Percentiles rank a stretch among this genome's conserved stretches.
Conservation (phyloP, 2,113 vertebrate species). For the Acrocephalus kingi region DNA sequence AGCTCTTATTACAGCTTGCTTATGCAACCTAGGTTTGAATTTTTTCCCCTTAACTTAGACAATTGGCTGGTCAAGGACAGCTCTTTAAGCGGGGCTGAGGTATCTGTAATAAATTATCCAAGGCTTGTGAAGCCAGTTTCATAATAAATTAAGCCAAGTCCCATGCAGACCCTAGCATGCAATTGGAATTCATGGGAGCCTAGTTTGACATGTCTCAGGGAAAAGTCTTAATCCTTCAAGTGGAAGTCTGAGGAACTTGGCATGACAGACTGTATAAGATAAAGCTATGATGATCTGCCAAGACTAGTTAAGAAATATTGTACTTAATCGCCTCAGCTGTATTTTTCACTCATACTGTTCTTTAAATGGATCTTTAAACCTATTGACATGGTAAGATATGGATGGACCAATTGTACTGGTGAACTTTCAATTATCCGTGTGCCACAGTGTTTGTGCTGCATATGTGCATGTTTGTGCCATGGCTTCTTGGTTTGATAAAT, state of each 20-base stretch:
- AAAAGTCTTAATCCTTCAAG: slow-evolving; percentile 58
- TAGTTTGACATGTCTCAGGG: slow-evolving; percentile 6
- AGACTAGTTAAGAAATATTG: slow-evolving; percentile 11
- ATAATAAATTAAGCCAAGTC: slow-evolving; percentile 40
- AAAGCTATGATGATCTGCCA: slow-evolving; percentile 29
- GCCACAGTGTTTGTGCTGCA: not conserved
- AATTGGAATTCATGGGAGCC: slow-evolving; percentile 38
- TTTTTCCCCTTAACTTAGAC: not conserved
- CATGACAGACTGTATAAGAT: slow-evolving; percentile 19
- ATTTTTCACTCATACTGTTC: not conserved
- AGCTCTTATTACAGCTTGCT: slow-evolving; percentile 19
- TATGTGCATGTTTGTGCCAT: not conserved
- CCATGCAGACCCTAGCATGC: not conserved
- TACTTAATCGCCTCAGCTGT: slow-evolving; percentile 17
- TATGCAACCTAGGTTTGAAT: not conserved
- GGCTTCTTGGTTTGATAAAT: not conserved
- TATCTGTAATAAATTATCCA: slow-evolving; percentile 31
- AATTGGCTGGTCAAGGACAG: slow-evolving; percentile 48
- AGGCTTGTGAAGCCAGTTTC: slow-evolving; percentile 8
- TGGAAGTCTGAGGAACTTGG: slow-evolving; percentile 41
- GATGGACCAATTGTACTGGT: not conserved
- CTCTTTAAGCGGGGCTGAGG: not conserved
- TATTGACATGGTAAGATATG: not conserved
- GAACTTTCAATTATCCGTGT: not conserved
- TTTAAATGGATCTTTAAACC: not conserved